A percentile compares a stretch with the other conserved stretches of the same genome.
Conservation (phyloP, 1,140 invertebrate species). For the Danaus plexippus region DNA sequence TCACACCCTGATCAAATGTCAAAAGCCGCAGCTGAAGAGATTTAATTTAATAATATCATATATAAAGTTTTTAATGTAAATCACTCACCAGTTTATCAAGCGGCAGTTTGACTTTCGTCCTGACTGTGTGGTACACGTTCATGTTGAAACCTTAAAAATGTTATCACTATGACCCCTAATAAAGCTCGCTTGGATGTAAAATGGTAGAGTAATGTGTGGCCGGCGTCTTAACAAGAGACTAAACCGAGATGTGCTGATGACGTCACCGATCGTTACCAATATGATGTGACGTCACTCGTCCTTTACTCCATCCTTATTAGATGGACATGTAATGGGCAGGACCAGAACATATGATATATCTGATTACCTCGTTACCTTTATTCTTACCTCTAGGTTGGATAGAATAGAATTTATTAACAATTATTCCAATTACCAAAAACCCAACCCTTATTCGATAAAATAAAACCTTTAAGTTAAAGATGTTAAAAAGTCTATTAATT, state of each 20-base stretch:
- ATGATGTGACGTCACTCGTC: constrained; percentile 48
- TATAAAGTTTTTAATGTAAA: constrained; percentile 15
- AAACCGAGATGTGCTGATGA: constrained; percentile 39
- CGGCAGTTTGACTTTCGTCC: constrained; percentile 37
- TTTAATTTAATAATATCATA: constrained; percentile 15
- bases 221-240: constrained; percentile 44
- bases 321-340: too few relatives aligned
- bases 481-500: too few relatives aligned
- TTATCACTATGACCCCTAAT: constrained; percentile 5
- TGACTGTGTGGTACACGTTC: constrained; percentile 53
- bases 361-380: too few relatives aligned
- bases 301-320: constrained; percentile 25
- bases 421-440: too few relatives aligned
- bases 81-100: constrained; percentile 47
- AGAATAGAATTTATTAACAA: too few relatives aligned
- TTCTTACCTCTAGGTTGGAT: too few relatives aligned
- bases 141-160: constrained; percentile 29
- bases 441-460: too few relatives aligned
- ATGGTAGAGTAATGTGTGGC: constrained; percentile 27
- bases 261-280: constrained; percentile 54
- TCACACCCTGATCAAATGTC: constrained; percentile 35
- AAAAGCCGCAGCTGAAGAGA: constrained; percentile 12
- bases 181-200: too few relatives aligned
- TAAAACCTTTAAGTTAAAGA: too few relatives aligned
- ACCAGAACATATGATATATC: too few relatives aligned